A percentile compares a stretch with the other conserved stretches of the same genome.
phyloP scores from a whole-genome alignment of 2,113 vertebrate genomes.

The Monopterus albus region DNA sequence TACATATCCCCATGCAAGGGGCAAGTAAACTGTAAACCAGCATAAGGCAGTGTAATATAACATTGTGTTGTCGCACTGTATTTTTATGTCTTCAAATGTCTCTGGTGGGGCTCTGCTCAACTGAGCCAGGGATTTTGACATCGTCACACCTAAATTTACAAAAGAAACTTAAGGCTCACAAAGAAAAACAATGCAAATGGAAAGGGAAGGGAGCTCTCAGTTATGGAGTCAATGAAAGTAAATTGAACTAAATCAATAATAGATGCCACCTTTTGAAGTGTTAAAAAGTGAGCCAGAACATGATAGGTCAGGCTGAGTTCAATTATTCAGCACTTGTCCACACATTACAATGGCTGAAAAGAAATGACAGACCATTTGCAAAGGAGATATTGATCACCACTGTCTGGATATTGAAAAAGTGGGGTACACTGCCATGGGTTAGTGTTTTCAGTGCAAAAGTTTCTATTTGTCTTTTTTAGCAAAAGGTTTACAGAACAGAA shows the following conservation, averaged over 20 bases:
- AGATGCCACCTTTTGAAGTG: constrained; percentile 76
- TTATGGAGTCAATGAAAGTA: constrained; percentile 77
- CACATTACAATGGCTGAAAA: constrained; percentile 59
- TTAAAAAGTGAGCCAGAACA: constrained; percentile 77
- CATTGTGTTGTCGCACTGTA: too few species aligned
- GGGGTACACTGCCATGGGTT: not conserved
- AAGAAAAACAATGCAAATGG: constrained; percentile 35
- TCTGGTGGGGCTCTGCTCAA: too few species aligned
- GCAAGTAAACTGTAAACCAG: too few species aligned
- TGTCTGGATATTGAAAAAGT: constrained; percentile 1
- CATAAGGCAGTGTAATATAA: too few species aligned
- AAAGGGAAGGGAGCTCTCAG: constrained; percentile 68
- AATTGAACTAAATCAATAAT: constrained; percentile 79
- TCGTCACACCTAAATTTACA: constrained; percentile 2
- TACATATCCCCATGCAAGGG: too few species aligned
- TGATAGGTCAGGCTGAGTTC: constrained; percentile 69
- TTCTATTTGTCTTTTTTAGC: constrained; percentile 13
- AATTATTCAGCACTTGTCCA: constrained; percentile 76
- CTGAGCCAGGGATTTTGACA: constrained; percentile 1
- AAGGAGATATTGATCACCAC: constrained; percentile 46
- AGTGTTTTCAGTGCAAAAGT: not conserved
- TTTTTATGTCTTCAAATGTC: too few species aligned
- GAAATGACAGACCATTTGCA: constrained; percentile 53
- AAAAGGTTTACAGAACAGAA: constrained; percentile 20
- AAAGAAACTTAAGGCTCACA: constrained; percentile 19